Base-by-base conservation (phyloP, 2,113 vertebrate species). In the Rhinolophus sinicus region DNA sequence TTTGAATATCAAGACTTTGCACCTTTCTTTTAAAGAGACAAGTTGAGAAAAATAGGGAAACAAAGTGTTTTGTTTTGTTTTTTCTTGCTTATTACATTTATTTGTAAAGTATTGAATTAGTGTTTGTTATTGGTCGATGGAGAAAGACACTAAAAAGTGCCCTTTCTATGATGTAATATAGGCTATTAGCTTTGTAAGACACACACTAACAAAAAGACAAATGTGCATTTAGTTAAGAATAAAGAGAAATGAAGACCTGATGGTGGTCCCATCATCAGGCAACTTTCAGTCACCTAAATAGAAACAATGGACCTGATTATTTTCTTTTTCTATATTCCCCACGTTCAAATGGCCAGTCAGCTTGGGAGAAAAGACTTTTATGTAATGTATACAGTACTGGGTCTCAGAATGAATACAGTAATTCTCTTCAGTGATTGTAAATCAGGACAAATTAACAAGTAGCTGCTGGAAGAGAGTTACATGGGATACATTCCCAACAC, bases 11-110 rank as follows among this genome's bases (percentile, higher is more conserved):
- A 93, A 33, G 6, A 73, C 10, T 47, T 6, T 6, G 15, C n/a
- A 26, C 15, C 21, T 33, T 92, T 38, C 24, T 96, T 91, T 87
- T 56, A 30, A 91, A 64, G 11, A 94, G 86, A 89, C 14, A 84
- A 58, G 0, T 52, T 67, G 24, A 83, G 58, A 89, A 92, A 88
- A 78, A 67, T 7, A 40, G 8, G 15, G 14, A 77, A 38, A 38
- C 65, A 62, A 47, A 65, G 15, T 11, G 8, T 47, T 40, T 76
- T 83, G 13, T 14, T 52, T 60, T 50, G 12, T 70, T 73, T 58
- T 26, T 33, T 22, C 50, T 64, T 88, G 65, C 35, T 88, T 64
- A 52, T 54, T 50, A 69, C 47, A 5, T 88, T 84, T 10, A 80
- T 85, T 38, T 60, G 8, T 64, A 38, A 72, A 88, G 7, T 35